Evolutionary conservation across 2,888 invertebrate species (phyloP).

Genomic region (Blera fallax): DNA sequence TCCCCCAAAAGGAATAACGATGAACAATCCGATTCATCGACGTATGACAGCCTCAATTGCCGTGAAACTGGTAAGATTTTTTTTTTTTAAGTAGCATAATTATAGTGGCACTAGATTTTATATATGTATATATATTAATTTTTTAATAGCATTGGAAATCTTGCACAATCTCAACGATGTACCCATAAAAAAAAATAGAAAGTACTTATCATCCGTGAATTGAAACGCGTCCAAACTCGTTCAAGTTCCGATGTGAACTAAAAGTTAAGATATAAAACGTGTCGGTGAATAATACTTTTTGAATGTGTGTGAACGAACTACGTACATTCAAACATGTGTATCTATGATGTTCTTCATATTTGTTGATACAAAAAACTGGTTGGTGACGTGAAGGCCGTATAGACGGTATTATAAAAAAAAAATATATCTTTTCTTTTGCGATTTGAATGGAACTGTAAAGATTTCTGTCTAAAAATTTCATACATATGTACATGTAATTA

Average conservation of each 20-base stretch:
- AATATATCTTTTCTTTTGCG: neutral
- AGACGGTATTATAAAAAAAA: neutral
- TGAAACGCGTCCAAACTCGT: constrained; percentile 55
- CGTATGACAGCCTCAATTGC: constrained; percentile 75
- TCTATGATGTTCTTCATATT: too few relatives aligned
- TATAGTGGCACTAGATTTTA: too few relatives aligned
- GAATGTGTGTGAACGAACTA: too few relatives aligned
- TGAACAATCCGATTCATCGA: constrained; percentile 70
- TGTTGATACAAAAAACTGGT: too few relatives aligned
- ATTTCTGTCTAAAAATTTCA: neutral
- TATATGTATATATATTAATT: too few relatives aligned
- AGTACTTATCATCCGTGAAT: constrained; percentile 8
- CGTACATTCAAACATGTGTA: too few relatives aligned
- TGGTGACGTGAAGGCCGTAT: constrained; percentile 18
- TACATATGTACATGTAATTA: too few relatives aligned
- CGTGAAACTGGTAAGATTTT: constrained; percentile 75
- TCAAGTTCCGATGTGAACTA: constrained; percentile 39
- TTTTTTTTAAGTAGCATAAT: too few relatives aligned
- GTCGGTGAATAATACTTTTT: too few relatives aligned
- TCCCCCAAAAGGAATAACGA: constrained; percentile 66
- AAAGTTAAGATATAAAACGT: neutral
- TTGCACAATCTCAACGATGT: too few relatives aligned
- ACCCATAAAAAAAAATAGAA: too few relatives aligned
- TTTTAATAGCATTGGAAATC: too few relatives aligned
- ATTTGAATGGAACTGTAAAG: neutral